Evolutionary conservation across 2,797 vertebrate species (phyloP).

Genomic region (Taeniopygia guttata): DNA sequence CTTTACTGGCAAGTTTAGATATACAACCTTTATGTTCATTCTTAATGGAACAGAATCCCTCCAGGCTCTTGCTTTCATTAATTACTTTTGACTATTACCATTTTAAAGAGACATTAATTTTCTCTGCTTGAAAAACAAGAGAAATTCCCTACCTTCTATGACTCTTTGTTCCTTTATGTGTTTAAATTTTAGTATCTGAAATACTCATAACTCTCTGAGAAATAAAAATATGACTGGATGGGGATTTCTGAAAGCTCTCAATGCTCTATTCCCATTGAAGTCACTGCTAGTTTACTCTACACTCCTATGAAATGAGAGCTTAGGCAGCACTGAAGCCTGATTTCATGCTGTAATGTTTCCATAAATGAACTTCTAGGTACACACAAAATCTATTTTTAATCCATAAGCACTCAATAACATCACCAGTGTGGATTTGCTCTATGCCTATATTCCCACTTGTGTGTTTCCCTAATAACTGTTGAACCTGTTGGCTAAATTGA

Average conservation of each 20-base stretch:
- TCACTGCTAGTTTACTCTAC: background rate
- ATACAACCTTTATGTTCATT: background rate
- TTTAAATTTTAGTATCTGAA: background rate
- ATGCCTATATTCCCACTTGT: constrained; percentile 4
- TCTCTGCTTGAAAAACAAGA: background rate
- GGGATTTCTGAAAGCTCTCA: constrained; percentile 24
- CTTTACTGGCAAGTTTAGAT: background rate
- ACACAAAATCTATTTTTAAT: constrained; percentile 29
- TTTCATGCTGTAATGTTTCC: background rate
- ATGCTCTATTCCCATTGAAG: background rate
- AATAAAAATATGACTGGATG: constrained; percentile 7
- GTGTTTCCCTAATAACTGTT: constrained; percentile 10
- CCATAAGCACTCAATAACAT: background rate
- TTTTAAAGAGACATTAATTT: background rate
- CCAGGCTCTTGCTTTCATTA: background rate
- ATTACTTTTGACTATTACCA: background rate
- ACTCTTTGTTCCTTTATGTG: background rate
- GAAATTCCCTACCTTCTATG: background rate
- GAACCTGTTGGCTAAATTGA: constrained; percentile 17
- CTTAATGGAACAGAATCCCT: background rate
- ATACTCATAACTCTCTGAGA: background rate
- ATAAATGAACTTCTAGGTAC: background rate
- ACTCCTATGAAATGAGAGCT: background rate
- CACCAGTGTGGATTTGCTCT: background rate
- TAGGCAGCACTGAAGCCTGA: background rate